Base-by-base conservation (phyloP, 2,113 vertebrate species). In the Misgurnus mizolepis region DNA sequence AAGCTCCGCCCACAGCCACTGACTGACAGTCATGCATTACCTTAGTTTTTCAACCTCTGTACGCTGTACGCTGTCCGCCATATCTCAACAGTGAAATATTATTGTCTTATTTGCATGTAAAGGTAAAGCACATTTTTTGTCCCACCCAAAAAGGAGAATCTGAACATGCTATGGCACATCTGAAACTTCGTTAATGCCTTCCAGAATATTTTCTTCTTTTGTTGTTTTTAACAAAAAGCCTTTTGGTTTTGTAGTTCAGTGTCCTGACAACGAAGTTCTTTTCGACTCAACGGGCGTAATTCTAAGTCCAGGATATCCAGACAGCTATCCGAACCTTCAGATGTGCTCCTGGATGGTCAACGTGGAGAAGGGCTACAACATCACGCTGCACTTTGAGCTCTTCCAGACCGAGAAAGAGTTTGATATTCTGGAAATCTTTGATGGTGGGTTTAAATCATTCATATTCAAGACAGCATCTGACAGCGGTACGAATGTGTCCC, bases 381-480 rank as follows among this genome's bases (percentile, higher is more conserved):
- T 99, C 89, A 97, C 95, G 83, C 93, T 99, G 89, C 95, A 96
- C 91, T 95, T 99, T n/a, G 94, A 98, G 87, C 96, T 96, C 88
- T 99, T 99, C 90, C 97, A 98, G 86, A 98, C 96, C 34, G 97
- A 99, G 91, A 99, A 97, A 75, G 96, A 99, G 87, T 99, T 98
- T 93, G 97, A 99, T 90, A 95, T 98, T 90, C 93, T 99, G 88
- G 97, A 99, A 90, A 95, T 98, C 91, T 99, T 97, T 92, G 97
- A 99, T 89, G 97, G 97, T 99, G 80, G 34, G 89, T 80, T 9
- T 41, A 15, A 65, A 34, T 67, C 6, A 60, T 60, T 56, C 56
- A 56, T 47, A 39, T 47, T 45, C 69, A 65, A 34, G 34, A 50
- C 69, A 41, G 58, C 53, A 60, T 17, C 55, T 64, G 71, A 74